phyloP scores from a whole-genome alignment of 2,797 vertebrate genomes.

The Mycteria americana region DNA sequence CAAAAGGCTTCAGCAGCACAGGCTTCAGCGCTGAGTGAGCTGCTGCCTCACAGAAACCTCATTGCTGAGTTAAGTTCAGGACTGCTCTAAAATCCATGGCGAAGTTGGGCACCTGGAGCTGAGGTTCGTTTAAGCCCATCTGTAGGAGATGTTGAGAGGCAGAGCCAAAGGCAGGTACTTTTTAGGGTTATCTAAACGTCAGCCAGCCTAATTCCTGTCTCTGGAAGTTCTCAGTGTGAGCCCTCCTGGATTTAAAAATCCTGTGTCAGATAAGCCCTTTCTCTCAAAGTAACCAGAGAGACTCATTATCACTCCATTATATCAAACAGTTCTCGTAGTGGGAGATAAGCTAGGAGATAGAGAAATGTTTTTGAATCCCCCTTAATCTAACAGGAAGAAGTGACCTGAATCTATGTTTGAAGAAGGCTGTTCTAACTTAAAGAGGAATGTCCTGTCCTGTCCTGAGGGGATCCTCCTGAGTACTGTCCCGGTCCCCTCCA shows the following conservation, averaged over 20 bases:
- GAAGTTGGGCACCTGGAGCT: not conserved
- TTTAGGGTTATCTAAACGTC: not conserved
- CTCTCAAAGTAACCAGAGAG: not conserved
- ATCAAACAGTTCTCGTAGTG: not conserved
- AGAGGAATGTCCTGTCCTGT: not conserved
- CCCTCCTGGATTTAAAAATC: slow-evolving; percentile 7
- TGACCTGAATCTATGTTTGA: not conserved
- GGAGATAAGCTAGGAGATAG: not conserved
- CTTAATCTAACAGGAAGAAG: slow-evolving; percentile 8
- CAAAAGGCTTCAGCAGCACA: slow-evolving; percentile 19
- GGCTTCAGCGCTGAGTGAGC: not conserved
- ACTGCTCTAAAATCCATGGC: not conserved
- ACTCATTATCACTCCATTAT: not conserved
- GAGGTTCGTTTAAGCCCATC: not conserved
- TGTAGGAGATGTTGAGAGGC: not conserved
- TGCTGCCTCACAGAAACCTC: slow-evolving; percentile 2
- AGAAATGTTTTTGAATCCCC: not conserved
- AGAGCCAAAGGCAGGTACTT: not conserved
- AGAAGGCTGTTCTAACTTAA: not conserved
- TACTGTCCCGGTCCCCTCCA: not conserved
- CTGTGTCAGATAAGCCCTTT: not conserved
- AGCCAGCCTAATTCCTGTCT: not conserved
- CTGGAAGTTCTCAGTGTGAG: slow-evolving; percentile 9
- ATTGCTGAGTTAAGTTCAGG: not conserved
- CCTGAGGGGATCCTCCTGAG: not conserved